phyloP scores from a whole-genome alignment of 1,140 invertebrate species.

The Andricus grossulariae region DNA sequence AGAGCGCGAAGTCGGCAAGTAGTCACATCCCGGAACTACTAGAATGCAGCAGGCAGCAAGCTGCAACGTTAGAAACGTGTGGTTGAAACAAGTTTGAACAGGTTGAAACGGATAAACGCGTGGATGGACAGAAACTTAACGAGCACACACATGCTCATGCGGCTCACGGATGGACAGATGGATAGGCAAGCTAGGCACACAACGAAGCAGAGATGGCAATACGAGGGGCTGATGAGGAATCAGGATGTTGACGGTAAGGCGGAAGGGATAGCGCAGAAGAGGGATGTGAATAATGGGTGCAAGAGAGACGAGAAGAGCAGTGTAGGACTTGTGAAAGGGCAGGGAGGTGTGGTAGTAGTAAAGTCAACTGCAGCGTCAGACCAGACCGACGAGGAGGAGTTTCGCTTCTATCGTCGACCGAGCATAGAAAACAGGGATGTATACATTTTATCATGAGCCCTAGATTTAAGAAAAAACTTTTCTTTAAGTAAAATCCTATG shows the following conservation, averaged over 20 bases:
- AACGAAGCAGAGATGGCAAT: neutral
- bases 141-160: neutral
- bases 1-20: too few relatives aligned
- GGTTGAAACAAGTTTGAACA: neutral
- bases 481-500: too few relatives aligned
- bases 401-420: slow-evolving; percentile 33
- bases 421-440: neutral
- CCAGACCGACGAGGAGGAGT: slow-evolving; percentile 34
- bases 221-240: slow-evolving; percentile 2
- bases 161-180: neutral
- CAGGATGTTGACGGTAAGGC: neutral
- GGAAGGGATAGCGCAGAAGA: neutral
- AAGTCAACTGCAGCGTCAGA: slow-evolving; percentile 59
- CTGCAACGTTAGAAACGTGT: neutral
- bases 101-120: neutral
- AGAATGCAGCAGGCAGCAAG: neutral
- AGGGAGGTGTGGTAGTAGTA: slow-evolving; percentile 49
- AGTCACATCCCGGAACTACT: neutral
- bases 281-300: neutral
- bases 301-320: neutral
- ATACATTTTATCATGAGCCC: too few relatives aligned
- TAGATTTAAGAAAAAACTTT: too few relatives aligned
- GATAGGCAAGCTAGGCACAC: neutral
- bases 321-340: neutral
- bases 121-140: neutral